Evolutionary conservation across 1,140 invertebrate species (phyloP).

Genomic region (Plutomurus gul): DNA sequence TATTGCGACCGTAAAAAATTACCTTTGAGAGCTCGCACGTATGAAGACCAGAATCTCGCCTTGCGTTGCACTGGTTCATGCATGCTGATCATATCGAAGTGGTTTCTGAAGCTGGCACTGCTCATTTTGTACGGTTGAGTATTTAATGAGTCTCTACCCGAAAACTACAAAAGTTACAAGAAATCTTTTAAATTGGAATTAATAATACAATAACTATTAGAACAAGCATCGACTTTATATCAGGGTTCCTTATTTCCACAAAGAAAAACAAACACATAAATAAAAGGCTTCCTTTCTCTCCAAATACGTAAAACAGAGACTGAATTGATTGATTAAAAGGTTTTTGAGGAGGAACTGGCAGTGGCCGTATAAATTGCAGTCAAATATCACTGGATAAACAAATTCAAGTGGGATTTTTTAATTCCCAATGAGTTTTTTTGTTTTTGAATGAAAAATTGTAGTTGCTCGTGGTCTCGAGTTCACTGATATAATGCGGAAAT

Average conservation of each 20-base stretch:
- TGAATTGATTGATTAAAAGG: neutral
- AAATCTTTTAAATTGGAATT: constrained; percentile 14
- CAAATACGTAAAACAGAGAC: too few relatives aligned
- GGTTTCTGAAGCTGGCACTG: constrained; percentile 42
- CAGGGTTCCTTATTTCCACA: constrained; percentile 8
- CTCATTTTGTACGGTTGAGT: constrained; percentile 41
- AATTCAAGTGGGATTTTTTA: too few relatives aligned
- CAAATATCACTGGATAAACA: too few relatives aligned
- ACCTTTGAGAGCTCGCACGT: constrained; percentile 88
- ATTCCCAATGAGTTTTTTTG: neutral
- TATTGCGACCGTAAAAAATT: constrained; percentile 51
- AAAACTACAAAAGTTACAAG: constrained; percentile 39
- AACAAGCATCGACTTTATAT: constrained; percentile 2
- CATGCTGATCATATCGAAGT: constrained; percentile 84
- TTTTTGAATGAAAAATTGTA: neutral
- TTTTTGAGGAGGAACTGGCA: too few relatives aligned
- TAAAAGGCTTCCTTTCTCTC: too few relatives aligned
- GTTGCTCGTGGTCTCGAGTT: too few relatives aligned
- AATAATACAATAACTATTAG: constrained; percentile 15
- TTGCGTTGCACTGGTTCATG: constrained; percentile 87
- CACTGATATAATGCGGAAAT: too few relatives aligned
- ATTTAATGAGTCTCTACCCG: constrained; percentile 37
- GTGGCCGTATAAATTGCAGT: too few relatives aligned
- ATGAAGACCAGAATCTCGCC: constrained; percentile 89
- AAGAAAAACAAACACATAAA: constrained; percentile 19